Base-by-base conservation (phyloP, 2,113 vertebrate genomes). In the Poeciliopsis retropinna region DNA sequence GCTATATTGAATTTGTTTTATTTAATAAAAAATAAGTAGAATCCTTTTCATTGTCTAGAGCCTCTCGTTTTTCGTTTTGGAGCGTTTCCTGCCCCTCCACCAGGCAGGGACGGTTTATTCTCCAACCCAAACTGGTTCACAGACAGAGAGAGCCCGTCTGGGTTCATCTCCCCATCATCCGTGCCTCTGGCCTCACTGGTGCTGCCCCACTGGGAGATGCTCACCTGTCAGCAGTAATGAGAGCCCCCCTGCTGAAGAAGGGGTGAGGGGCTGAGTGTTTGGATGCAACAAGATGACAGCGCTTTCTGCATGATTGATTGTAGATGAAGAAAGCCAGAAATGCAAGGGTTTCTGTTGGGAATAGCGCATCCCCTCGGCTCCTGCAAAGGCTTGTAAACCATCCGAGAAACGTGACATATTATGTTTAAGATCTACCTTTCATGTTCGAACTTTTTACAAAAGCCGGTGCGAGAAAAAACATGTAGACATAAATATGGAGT, bases 211-310 rank as follows among this genome's bases (percentile, higher is more conserved):
- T 75, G 67, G 87, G 75, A 82, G 87, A 84, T 11, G 79, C 87
- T 91, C 80, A 88, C 89, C 91, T 89, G 90, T 90, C 89, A 92
- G 19, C 64, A 57, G 82, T 90, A 90, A 92, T 91, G 90, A 92
- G 87, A 70, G 7, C 57, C 68, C 60, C 75, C 72, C 12, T 37
- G 2, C 61, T 78, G 69, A 54, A 76, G 25, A 64, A 32, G n/a
- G 12, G 47, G 27, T 39, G 67, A 72, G 83, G 62, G 19, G 73
- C 57, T 32, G 14, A 29, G 76, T 19, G 67, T 32, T 41, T 62
- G 60, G 64, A 76, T 78, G 77, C n/a, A 15, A 57, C 41, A 30
- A 60, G 39, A 39, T 72, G 82, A 75, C 64, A 69, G 83, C 64
- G 60, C 70, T 78, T 65, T 76, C 72, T 64, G 60, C 31, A 66